Conservation (phyloP, 1,140 invertebrate species). For the Rhyzopertha dominica region DNA sequence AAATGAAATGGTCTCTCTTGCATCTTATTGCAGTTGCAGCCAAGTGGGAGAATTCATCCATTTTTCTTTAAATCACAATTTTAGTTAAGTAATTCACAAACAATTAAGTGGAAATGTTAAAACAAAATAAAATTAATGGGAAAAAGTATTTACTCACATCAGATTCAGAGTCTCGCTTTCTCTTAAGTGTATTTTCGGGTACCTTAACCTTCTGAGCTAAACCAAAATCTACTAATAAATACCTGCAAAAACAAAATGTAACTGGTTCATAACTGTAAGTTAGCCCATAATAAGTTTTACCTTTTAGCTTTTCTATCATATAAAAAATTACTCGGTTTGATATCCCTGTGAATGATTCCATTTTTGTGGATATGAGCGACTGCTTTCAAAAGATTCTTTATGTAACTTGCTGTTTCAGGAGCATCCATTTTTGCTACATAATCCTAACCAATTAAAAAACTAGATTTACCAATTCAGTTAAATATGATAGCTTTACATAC, state of each 20-base stretch:
- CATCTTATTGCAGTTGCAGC: too few relatives aligned
- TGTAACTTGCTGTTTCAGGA: constrained; percentile 71
- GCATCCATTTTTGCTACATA: constrained; percentile 67
- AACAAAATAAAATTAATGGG: too few relatives aligned
- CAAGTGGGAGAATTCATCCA: too few relatives aligned
- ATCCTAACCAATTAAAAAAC: constrained; percentile 54
- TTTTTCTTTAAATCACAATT: too few relatives aligned
- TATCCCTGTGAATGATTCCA: constrained; percentile 84
- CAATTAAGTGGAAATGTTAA: too few relatives aligned
- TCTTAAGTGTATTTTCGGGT: constrained; percentile 1
- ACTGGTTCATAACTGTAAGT: too few relatives aligned
- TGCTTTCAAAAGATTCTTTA: constrained; percentile 76
- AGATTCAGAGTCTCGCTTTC: too few relatives aligned
- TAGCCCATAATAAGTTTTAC: too few relatives aligned
- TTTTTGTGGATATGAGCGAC: constrained; percentile 76
- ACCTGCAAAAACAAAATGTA: too few relatives aligned
- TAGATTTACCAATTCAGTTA: not conserved
- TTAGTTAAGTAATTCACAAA: too few relatives aligned
- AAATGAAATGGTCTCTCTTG: too few relatives aligned
- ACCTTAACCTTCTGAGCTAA: constrained; percentile 60
- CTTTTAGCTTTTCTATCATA: constrained; percentile 72
- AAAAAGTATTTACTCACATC: too few relatives aligned
- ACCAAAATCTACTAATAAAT: constrained; percentile 84
- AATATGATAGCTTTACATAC: constrained; percentile 53
- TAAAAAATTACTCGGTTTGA: constrained; percentile 92